Conservation (phyloP, 2,888 invertebrate genomes). For the Rotaria macrura region DNA sequence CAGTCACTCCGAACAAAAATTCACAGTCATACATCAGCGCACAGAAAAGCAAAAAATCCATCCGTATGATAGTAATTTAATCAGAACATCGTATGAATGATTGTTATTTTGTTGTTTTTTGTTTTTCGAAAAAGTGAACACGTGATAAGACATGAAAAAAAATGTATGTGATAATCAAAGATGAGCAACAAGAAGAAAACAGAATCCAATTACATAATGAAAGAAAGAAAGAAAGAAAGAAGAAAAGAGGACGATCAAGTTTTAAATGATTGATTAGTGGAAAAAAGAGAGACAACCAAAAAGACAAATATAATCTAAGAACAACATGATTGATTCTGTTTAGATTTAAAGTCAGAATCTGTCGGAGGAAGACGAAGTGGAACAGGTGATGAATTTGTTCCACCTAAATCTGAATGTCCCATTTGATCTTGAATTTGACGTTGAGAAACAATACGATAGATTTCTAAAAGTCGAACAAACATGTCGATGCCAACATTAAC, state of each 20-base stretch:
- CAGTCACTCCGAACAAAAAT: too few relatives aligned
- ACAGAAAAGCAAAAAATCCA: too few relatives aligned
- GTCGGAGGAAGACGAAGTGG: not conserved
- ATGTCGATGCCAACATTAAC: not conserved
- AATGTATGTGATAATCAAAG: not conserved
- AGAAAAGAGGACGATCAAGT: not conserved
- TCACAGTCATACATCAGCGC: too few relatives aligned
- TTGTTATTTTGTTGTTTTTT: not conserved
- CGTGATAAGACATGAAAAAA: not conserved
- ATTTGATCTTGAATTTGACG: conserved; percentile 84
- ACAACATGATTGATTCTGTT: not conserved
- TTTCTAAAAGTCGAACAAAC: conserved; percentile 58
- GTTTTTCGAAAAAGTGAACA: not conserved
- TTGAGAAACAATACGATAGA: conserved; percentile 95
- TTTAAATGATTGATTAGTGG: not conserved
- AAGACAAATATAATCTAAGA: not conserved
- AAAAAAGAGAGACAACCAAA: too few relatives aligned
- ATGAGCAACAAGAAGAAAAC: not conserved
- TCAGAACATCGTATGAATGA: not conserved
- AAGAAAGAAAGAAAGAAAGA: not conserved
- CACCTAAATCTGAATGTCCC: conserved; percentile 55
- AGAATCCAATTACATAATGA: not conserved
- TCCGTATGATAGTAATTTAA: too few relatives aligned
- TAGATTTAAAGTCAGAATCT: not conserved
- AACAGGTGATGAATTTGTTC: not conserved